phyloP scores from a whole-genome alignment of 1,140 invertebrate species.

The Drosophila neocordata region DNA sequence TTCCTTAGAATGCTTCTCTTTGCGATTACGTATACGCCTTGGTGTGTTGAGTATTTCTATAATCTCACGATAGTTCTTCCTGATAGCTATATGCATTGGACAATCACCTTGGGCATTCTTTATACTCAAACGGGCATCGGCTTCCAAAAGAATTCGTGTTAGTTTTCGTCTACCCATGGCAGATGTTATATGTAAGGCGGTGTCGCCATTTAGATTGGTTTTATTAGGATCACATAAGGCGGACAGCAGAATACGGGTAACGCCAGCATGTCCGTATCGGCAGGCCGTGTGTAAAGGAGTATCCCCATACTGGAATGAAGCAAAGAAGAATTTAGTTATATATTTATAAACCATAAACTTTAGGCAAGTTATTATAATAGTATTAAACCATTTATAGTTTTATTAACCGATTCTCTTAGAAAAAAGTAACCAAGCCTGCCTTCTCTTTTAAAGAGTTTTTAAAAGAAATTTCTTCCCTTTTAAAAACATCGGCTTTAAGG shows the following conservation, averaged over 20 bases:
- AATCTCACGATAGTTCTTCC: conserved; percentile 94
- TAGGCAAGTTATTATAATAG: too few relatives aligned
- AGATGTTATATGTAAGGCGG: conserved; percentile 95
- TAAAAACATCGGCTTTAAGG: too few relatives aligned
- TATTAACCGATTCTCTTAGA: too few relatives aligned
- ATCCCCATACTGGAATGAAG: conserved; percentile 91
- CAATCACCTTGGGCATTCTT: conserved; percentile 97
- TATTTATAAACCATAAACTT: not conserved
- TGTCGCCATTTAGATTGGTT: conserved; percentile 98
- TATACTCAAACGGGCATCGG: conserved; percentile 90
- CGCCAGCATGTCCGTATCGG: conserved; percentile 97
- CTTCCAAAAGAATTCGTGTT: conserved; percentile 94
- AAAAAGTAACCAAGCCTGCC: too few relatives aligned
- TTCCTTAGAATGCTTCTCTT: conserved; percentile 53
- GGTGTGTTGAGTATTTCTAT: conserved; percentile 89
- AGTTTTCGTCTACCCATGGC: conserved; percentile 96
- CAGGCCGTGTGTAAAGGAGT: conserved; percentile 97
- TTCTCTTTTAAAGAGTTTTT: too few relatives aligned
- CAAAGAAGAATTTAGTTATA: not conserved
- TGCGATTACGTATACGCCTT: conserved; percentile 79
- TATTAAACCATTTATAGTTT: too few relatives aligned
- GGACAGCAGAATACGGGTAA: conserved; percentile 95
- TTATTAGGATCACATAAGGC: conserved; percentile 93
- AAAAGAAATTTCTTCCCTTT: too few relatives aligned
- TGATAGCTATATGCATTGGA: conserved; percentile 92